Conservation (phyloP, 2,888 invertebrate genomes). For the Drosophila robusta region DNA sequence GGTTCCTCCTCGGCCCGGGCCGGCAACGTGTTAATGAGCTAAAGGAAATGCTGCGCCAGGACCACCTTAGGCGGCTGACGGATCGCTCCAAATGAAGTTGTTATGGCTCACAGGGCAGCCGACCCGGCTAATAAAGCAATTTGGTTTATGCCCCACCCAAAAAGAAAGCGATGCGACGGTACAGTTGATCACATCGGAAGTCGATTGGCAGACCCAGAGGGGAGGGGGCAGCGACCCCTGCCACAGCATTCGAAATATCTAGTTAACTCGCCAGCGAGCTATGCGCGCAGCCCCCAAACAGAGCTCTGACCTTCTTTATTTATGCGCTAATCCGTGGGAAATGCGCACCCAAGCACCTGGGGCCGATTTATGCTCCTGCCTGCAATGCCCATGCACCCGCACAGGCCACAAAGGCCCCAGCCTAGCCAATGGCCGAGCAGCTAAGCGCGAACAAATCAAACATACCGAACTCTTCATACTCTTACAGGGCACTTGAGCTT, state of each 20-base stretch:
- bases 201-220: constrained; percentile 4
- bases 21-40: constrained; percentile 79
- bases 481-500: constrained; percentile 7
- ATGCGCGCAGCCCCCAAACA: constrained; percentile 32
- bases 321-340: constrained; percentile 79
- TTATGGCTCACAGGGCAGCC: constrained; percentile 33
- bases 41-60: constrained; percentile 71
- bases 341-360: constrained; percentile 71
- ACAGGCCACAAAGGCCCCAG: constrained; percentile 33
- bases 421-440: constrained; percentile 19
- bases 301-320: constrained; percentile 76
- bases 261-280: constrained; percentile 55
- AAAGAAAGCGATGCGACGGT: constrained; percentile 15
- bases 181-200: constrained; percentile 33
- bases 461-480: constrained; percentile 5
- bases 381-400: constrained; percentile 59
- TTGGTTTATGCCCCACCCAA: constrained; percentile 29
- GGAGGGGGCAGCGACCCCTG: constrained; percentile 34
- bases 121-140: constrained; percentile 66
- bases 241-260: constrained; percentile 63
- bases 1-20: not conserved
- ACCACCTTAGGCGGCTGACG: constrained; percentile 63
- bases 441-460: not conserved
- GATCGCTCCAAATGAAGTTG: constrained; percentile 60
- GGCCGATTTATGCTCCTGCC: constrained; percentile 71